Evolutionary conservation across 1,140 invertebrate genomes (phyloP), one percentile per base, ranked within the genome.

Genomic region (Drosophila lowei): DNA sequence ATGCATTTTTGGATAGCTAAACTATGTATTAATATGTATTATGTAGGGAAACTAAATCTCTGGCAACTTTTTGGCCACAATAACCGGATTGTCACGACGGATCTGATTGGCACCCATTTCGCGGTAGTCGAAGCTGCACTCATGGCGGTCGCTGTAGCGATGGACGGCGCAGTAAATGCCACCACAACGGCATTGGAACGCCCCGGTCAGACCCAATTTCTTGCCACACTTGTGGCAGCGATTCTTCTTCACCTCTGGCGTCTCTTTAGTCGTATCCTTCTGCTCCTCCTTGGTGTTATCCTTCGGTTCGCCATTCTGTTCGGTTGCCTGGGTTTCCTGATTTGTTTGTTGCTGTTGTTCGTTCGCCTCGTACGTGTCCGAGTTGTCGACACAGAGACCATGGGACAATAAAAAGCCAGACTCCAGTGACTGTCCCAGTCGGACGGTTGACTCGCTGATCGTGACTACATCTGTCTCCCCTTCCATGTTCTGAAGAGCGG

Each of bases 141-240:
- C 75, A 23, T 86, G 83, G n/a, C 84, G 84, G 7, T 89, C 84
- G 42, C 78, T 88, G 44, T 83, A 88, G 16, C 83, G 83, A 23
- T 86, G 83, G 16, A 63, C 54, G 15, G 48, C 61, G 28, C 83
- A 86, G 34, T 47, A 86, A 25, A 63, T 71, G 56, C 74, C 74
- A 11, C 83, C 83, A 34, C 83, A 86, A 16, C 84, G 83, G 38
- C 83, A 86, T 9, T 71, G 28, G n/a, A 65, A 86, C 2, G 68
- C 81, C 0, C 79, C 79, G 30, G 74, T 83, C 1, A 83, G 52
- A 1, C 79, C 78, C 15, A 89, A 43, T n/a, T 88, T 86, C 34
- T 83, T 83, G 61, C 72, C 72, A 30, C 83, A 86, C 25, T 78
- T 88, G 44, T 62, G 60, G 23, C 83, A 86, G 30, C 78, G 78